A percentile compares a stretch with the other conserved stretches of the same genome.
These are phyloP conservation scores for Siphamia tubifer DNA, from an alignment of 2,113 vertebrate species.

Conservation along the genomic window DNA sequence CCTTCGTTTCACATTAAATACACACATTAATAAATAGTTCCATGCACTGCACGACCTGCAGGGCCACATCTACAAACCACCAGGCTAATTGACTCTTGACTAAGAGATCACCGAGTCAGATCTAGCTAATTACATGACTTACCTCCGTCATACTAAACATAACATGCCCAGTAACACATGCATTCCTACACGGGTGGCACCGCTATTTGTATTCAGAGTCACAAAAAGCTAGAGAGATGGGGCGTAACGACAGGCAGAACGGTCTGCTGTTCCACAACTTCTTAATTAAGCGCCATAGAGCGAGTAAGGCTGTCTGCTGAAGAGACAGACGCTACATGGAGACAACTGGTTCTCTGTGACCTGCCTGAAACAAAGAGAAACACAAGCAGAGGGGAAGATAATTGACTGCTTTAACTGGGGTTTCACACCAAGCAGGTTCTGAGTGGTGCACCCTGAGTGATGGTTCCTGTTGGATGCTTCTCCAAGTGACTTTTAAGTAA, in stretches of 20 bases:
- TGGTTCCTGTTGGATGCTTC: background rate
- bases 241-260: constrained; percentile 48
- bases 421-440: background rate
- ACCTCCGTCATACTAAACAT: constrained; percentile 35
- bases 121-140: constrained; percentile 77
- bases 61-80: constrained; percentile 74
- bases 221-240: constrained; percentile 61
- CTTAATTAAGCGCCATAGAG: constrained; percentile 40
- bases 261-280: constrained; percentile 53
- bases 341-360: constrained; percentile 14
- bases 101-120: constrained; percentile 73
- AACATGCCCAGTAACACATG: background rate
- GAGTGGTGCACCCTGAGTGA: background rate
- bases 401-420: background rate
- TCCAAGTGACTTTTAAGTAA: no score
- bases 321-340: constrained; percentile 20
- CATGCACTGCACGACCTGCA: constrained; percentile 66
- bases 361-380: background rate
- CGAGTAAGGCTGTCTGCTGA: background rate
- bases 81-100: constrained; percentile 80
- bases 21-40: constrained; percentile 38
- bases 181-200: background rate
- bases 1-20: constrained; percentile 1
- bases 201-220: constrained; percentile 61
- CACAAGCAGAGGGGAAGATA: background rate